phyloP scores from a whole-genome alignment of 2,797 vertebrate genomes.

The Sus cebifrons region DNA sequence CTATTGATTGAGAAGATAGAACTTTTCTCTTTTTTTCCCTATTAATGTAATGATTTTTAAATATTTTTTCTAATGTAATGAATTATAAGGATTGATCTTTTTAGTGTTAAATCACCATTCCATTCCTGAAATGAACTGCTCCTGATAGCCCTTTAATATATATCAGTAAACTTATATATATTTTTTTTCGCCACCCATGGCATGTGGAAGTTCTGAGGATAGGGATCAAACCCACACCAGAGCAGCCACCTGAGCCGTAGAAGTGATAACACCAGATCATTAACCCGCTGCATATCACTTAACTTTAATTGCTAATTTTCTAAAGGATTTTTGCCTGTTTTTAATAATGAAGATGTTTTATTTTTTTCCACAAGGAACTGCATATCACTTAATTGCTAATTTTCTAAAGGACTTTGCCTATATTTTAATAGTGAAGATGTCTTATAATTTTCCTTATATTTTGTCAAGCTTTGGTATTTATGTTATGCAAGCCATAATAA shows the following conservation, averaged over 20 bases:
- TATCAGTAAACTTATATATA: neutral
- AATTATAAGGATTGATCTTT: constrained; percentile 13
- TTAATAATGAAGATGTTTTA: too few species aligned
- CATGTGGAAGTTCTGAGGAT: too few species aligned
- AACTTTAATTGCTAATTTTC: too few species aligned
- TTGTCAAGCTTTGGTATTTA: constrained; percentile 30
- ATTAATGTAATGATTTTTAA: neutral
- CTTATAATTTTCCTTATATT: neutral
- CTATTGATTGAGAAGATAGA: neutral
- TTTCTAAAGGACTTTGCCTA: neutral
- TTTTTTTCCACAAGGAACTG: neutral
- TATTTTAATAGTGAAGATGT: constrained; percentile 3
- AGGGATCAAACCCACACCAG: too few species aligned
- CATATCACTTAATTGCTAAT: neutral
- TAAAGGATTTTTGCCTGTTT: too few species aligned
- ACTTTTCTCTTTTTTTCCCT: neutral
- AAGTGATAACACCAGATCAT: too few species aligned
- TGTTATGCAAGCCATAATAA: neutral
- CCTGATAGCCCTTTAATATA: neutral
- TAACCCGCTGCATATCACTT: too few species aligned
- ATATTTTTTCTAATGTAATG: neutral
- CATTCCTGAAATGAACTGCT: neutral
- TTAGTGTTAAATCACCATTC: neutral
- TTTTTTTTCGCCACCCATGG: too few species aligned
- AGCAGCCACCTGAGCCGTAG: too few species aligned